Percentiles rank a stretch among this genome's conserved stretches.
Conservation (phyloP, 2,888 invertebrate species). For the Athalia rosae region DNA sequence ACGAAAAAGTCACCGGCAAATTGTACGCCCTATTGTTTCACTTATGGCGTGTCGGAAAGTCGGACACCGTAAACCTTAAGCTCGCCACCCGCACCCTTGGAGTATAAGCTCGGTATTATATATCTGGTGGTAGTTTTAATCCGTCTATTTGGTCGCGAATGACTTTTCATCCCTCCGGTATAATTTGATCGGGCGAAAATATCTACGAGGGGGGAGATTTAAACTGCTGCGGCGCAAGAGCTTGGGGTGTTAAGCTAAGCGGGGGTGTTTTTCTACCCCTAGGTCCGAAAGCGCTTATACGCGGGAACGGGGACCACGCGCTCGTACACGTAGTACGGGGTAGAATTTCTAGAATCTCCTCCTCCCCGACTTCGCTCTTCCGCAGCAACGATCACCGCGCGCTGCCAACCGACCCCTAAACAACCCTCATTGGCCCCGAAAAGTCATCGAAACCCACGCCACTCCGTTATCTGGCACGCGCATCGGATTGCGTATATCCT, state of each 20-base stretch:
- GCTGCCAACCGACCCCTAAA: neutral
- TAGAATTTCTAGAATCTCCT: slow-evolving; percentile 17
- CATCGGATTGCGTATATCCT: slow-evolving; percentile 73
- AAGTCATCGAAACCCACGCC: slow-evolving; percentile 65
- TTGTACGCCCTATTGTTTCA: too few species aligned
- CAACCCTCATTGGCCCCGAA: slow-evolving; percentile 49
- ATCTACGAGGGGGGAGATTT: slow-evolving; percentile 43
- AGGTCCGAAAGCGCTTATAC: slow-evolving; percentile 33
- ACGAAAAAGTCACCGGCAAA: too few species aligned
- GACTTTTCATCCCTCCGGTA: slow-evolving; percentile 69
- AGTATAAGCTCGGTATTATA: too few species aligned
- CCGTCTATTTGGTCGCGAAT: slow-evolving; percentile 70
- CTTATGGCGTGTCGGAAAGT: too few species aligned
- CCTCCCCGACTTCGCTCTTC: neutral
- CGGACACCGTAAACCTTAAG: neutral
- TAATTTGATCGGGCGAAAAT: slow-evolving; percentile 65
- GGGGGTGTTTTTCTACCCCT: slow-evolving; percentile 65
- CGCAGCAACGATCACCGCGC: slow-evolving; percentile 7
- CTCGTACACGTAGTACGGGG: too few species aligned
- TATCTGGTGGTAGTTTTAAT: slow-evolving; percentile 58
- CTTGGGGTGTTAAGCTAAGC: slow-evolving; percentile 53
- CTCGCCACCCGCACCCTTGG: neutral
- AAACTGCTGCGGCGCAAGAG: slow-evolving; percentile 49
- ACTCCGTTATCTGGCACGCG: slow-evolving; percentile 73
- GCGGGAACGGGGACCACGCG: slow-evolving; percentile 16